phyloP scores from a whole-genome alignment of 2,113 vertebrate genomes.

The Menidia beryllina region DNA sequence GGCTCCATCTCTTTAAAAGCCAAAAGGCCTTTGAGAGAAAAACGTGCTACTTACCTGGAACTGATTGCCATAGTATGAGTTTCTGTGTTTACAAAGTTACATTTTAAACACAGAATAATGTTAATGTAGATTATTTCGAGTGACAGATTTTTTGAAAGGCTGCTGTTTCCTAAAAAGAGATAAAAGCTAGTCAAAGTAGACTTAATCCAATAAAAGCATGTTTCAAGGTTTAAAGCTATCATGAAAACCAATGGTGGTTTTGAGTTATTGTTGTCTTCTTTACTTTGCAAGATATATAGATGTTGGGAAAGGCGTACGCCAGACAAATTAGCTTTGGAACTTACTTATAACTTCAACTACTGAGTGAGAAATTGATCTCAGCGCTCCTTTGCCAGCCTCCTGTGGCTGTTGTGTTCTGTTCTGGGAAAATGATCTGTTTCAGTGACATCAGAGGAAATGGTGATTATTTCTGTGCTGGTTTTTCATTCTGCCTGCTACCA shows the following conservation, averaged over 20 bases:
- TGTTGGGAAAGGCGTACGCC: neutral
- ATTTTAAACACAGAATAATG: too few relatives aligned
- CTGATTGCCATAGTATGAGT: too few relatives aligned
- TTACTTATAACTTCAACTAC: neutral
- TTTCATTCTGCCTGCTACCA: constrained; percentile 35
- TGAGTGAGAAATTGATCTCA: constrained; percentile 1
- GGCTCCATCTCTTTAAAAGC: too few relatives aligned
- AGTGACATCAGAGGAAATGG: constrained; percentile 10
- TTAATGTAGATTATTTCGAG: too few relatives aligned
- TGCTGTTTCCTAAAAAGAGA: neutral
- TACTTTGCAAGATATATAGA: constrained; percentile 8
- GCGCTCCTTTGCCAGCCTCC: neutral
- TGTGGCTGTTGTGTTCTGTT: neutral
- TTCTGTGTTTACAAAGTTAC: too few relatives aligned
- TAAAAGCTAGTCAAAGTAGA: neutral
- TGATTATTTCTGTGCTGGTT: constrained; percentile 43
- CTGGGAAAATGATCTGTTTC: neutral
- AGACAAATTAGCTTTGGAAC: neutral
- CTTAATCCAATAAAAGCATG: neutral
- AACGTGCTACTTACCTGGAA: too few relatives aligned
- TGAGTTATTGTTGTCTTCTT: constrained; percentile 7
- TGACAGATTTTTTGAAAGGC: too few relatives aligned
- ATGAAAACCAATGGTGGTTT: constrained; percentile 24
- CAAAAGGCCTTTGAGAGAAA: too few relatives aligned
- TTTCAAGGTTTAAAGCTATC: constrained; percentile 18